Evolutionary conservation across 2,888 invertebrate genomes (phyloP), one percentile per base, ranked within the genome.

Genomic region (Allygus modestus): DNA sequence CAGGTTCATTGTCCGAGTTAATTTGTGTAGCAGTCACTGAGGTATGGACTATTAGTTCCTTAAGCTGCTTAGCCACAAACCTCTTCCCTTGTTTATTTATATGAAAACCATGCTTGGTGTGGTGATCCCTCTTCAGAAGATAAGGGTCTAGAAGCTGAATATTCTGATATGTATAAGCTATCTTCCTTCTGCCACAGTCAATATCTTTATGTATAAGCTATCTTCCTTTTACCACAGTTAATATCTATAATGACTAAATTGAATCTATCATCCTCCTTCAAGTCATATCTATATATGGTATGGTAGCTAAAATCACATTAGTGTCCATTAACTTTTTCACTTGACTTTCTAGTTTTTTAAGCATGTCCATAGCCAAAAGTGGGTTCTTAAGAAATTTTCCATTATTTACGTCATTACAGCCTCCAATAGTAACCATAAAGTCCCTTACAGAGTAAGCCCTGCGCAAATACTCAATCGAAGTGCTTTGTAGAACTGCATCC

Each of bases 41-140:
- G 11, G 37, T 11, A 37, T 4, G 37, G 37, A 4, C 37, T 37
- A 11, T 37, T 37, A 37, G 37, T 37, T 11, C 37, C 11, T 11
- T 37, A 37, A 37, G 4, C 37, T 37, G 37, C 37, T 37, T 37
- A 7, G 37, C 37, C 37, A 37, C 37, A 37, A 37, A 37, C 37
- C 11, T 37, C 37, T 69, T 69, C 15, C 69, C 69, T 23, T 69
- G 23, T 69, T 69, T 69, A 69, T 26, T 28, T 2, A 69, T 17
- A 15, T 69, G 69, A 26, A 69, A 69, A 69, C 69, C 69, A 23
- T 69, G 69, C 17, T 28, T 69, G 69, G 69, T 69, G 28, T 69
- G 69, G 69, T 69, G 69, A 26, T 69, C 23, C 26, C 69, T 69
- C 31, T 26, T 26, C 7, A 69, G 28, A n/a, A 69, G 15, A 26